Evolutionary conservation across 2,888 invertebrate species (phyloP).

Genomic region (Amaurobius ferox): DNA sequence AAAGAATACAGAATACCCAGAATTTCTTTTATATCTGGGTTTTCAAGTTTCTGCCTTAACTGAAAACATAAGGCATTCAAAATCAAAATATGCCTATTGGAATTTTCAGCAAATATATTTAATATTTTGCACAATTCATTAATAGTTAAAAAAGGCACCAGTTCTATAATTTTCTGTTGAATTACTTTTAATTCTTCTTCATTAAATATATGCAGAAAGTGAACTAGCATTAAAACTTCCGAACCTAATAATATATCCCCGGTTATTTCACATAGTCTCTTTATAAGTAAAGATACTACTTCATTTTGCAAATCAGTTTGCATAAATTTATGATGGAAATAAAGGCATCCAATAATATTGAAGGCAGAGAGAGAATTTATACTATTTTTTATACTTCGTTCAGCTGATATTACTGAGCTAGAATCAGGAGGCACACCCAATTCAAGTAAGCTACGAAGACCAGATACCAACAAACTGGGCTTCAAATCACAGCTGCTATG

Average conservation of each 20-base stretch:
- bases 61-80: slow-evolving; percentile 31
- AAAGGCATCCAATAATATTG: slow-evolving; percentile 28
- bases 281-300: slow-evolving; percentile 2
- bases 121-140: slow-evolving; percentile 41
- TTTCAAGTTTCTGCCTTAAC: slow-evolving; percentile 18
- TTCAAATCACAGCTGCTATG: background rate
- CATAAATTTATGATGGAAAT: slow-evolving; percentile 44
- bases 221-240: slow-evolving; percentile 38
- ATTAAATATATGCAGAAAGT: slow-evolving; percentile 29
- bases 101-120: slow-evolving; percentile 29
- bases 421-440: slow-evolving; percentile 30
- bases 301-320: slow-evolving; percentile 39
- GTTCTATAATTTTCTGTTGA: slow-evolving; percentile 23
- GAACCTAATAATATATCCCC: slow-evolving; percentile 8
- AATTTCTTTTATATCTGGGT: slow-evolving; percentile 24
- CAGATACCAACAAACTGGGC: slow-evolving; percentile 36
- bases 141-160: slow-evolving; percentile 6
- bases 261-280: background rate
- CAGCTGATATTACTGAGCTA: slow-evolving; percentile 19
- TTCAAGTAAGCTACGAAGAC: slow-evolving; percentile 54
- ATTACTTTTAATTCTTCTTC: background rate
- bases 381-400: slow-evolving; percentile 19
- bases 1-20: slow-evolving; percentile 46
- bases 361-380: slow-evolving; percentile 15
- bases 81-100: slow-evolving; percentile 31